Percentiles rank a stretch among this genome's conserved stretches.
phyloP scores from a whole-genome alignment of 2,113 vertebrate genomes.

The Brachypteracias leptosomus region DNA sequence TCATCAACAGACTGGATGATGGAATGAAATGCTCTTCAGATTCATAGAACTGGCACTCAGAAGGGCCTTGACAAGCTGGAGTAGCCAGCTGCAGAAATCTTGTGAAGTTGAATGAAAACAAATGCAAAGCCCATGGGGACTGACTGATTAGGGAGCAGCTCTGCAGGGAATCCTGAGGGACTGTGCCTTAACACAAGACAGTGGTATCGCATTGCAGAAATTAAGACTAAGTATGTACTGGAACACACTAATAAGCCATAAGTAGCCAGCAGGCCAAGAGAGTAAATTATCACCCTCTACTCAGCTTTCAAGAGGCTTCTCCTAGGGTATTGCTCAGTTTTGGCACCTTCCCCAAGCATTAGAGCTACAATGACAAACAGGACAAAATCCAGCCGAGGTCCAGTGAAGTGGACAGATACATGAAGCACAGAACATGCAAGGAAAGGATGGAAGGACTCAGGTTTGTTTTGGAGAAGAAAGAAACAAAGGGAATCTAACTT shows the following conservation, averaged over 20 bases:
- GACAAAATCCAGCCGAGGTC: not conserved
- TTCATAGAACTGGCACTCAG: not conserved
- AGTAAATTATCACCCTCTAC: not conserved
- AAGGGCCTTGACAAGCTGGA: not conserved
- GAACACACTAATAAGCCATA: too few relatives aligned
- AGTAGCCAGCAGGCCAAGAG: not conserved
- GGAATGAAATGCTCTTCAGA: not conserved
- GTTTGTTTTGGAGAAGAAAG: not conserved
- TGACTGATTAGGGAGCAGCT: not conserved
- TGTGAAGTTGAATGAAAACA: not conserved
- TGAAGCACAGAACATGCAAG: not conserved
- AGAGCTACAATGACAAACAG: not conserved
- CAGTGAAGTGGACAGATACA: not conserved
- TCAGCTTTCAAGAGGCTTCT: not conserved
- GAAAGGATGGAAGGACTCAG: not conserved
- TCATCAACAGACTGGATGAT: not conserved
- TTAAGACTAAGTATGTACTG: fast-evolving
- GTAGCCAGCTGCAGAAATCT: not conserved
- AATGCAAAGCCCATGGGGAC: not conserved
- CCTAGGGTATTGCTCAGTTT: not conserved
- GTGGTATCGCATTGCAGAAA: not conserved
- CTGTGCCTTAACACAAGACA: not conserved
- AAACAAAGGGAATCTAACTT: not conserved
- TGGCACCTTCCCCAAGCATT: not conserved
- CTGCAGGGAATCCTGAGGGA: not conserved